These are phyloP conservation scores for Sitta europaea DNA, from an alignment of 2,113 vertebrate genomes.

Conservation along the genomic window DNA sequence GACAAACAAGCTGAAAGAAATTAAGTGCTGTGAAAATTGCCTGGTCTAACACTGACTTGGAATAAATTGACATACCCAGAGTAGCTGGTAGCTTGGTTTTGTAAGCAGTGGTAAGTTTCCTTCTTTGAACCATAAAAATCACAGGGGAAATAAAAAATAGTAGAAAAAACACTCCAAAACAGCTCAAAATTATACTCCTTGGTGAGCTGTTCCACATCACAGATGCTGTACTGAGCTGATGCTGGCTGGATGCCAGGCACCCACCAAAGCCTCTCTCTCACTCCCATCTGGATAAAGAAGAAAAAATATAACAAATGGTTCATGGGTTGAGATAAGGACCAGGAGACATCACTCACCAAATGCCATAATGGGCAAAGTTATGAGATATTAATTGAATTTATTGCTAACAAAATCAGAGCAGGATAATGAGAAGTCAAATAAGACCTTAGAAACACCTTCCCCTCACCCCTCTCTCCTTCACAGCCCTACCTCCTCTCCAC, in stretches of 20 bases:
- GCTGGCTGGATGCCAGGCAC: background rate
- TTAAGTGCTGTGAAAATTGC: conserved; percentile 34
- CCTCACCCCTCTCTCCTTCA: background rate
- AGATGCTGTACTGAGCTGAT: background rate
- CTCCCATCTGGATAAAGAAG: background rate
- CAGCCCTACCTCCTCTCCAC: background rate
- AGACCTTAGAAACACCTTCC: background rate
- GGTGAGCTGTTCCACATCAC: background rate
- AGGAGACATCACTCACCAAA: background rate
- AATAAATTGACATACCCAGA: background rate
- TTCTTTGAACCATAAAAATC: background rate
- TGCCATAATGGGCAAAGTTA: background rate
- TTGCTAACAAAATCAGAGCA: background rate
- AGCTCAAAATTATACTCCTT: background rate
- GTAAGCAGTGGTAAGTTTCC: background rate
- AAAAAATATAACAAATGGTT: background rate
- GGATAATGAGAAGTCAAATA: background rate
- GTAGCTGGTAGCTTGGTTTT: background rate
- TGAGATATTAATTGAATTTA: background rate
- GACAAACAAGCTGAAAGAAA: conserved; percentile 44
- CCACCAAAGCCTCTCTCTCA: background rate
- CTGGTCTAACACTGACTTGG: background rate
- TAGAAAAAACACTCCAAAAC: background rate
- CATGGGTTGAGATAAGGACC: background rate
- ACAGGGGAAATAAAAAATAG: background rate